Base-by-base conservation (phyloP, 2,113 vertebrate species). In the Nibea albiflora region DNA sequence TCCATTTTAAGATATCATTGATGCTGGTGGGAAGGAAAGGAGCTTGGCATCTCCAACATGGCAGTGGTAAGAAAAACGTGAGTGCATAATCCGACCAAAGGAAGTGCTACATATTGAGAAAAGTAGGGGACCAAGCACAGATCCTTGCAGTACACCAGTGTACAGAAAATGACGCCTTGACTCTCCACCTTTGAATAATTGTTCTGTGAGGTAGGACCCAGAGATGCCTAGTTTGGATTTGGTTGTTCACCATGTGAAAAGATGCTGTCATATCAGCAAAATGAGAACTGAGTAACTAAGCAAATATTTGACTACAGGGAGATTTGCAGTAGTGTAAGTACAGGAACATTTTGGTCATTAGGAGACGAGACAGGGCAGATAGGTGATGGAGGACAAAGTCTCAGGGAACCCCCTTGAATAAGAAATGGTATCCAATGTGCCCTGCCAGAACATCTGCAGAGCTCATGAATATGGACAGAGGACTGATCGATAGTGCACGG, bases 401-500 rank as follows among this genome's bases (percentile, higher is more conserved):
- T 76, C 11, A 53, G 61, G 76, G 73, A 70, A 66, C 44, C 76
- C 46, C 62, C 61, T 5, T 3, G 17, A 44, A n/a, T 31, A 46
- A 67, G 39, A 24, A 61, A 56, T 46, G 62, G 44, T 78, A 31
- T 46, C 50, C 73, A 77, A 5, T 8, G 22, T 75, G 35, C 24
- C 49, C 68, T 65, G 65, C 11, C 19, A 61, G 35, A 77, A 53
- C 69, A 76, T 63, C 46, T 73, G 77, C 77, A 78, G 47, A 31
- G 24, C 79, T 93, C 77, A 86, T 76, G 63, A 85, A 85, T 87
- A 86, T 80, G 72, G 56, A 84, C 39, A 44, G 1, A 0, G 61
- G 44, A 50, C 47, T 79, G 81, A 83, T 80, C 44, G 47, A 84
- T 89, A 61, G 35, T 63, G 57, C 15, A 20, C 77, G 65, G 73